Conservation (phyloP, 2,888 invertebrate genomes). For the Orchesella flavescens region DNA sequence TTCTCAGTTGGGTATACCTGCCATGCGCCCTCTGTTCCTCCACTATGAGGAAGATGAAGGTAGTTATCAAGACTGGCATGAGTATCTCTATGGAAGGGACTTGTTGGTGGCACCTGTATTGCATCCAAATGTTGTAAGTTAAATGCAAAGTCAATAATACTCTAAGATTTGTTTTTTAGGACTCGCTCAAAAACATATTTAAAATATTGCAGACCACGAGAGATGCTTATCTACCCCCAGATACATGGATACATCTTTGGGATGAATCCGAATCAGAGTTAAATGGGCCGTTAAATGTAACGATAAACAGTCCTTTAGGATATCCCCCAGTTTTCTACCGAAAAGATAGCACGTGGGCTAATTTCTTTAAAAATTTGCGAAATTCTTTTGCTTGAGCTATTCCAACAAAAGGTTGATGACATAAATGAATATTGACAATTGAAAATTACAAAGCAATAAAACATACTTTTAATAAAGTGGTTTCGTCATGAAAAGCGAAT, state of each 20-base stretch:
- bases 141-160: too few relatives aligned
- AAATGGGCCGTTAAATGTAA: conserved; percentile 51
- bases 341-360: neutral
- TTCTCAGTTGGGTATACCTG: conserved; percentile 64
- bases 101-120: conserved; percentile 71
- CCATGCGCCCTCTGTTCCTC: conserved; percentile 71
- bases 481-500: neutral
- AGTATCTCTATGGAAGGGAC: conserved; percentile 72
- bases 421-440: neutral
- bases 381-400: neutral
- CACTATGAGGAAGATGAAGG: conserved; percentile 67
- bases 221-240: conserved; percentile 64
- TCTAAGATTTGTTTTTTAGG: too few relatives aligned
- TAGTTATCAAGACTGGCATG: conserved; percentile 54
- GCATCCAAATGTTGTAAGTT: conserved; percentile 57
- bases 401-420: neutral
- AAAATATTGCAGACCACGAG: conserved; percentile 23
- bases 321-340: conserved; percentile 70
- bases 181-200: conserved; percentile 22
- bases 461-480: neutral
- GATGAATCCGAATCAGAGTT: conserved; percentile 37
- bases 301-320: conserved; percentile 66
- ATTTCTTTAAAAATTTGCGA: neutral
- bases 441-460: neutral
- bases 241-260: conserved; percentile 69